Base-by-base conservation (phyloP, 2,797 vertebrate species). In the Ctenopoma multispine region DNA sequence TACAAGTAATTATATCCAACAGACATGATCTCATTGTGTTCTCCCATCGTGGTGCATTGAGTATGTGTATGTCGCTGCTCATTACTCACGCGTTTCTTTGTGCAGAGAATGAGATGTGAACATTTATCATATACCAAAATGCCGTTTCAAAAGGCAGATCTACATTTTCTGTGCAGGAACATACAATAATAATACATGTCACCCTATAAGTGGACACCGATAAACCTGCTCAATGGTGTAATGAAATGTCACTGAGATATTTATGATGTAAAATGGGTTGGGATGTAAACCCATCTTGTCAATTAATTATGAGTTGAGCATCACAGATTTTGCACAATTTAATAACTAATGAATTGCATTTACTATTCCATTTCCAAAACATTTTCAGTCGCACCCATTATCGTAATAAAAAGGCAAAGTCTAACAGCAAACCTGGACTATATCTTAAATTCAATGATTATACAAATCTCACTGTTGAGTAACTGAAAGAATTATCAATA, bases 1-100 rank as follows among this genome's bases (percentile, higher is more conserved):
- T 81, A 85, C 72, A 38, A 77, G 91, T 83, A 91, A 93, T 91
- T 89, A 91, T 73, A 91, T 87, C 86, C 71, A 81, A 82, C 69
- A 92, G 82, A 91, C 84, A 71, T 87, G 81, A 87, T 83, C 77
- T 87, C 89, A 89, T 88, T 82, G 80, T 91, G 69, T 83, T 57
- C 69, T 73, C 69, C 59, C 59, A 65, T 47, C 43, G 67, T 40
- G 61, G 24, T 40, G 51, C 60, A 75, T 61, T 11, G 18, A 61
- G 54, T 40, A 55, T 63, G 59, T 73, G 53, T 71, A 64, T 27
- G 58, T 70, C 50, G 83, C 79, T 56, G 80, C 82, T 82, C 43
- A 65, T 63, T 47, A 74, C 47, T 61, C 48, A 63, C 63, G 55
- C 23, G 46, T 54, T 24, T 79, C 76, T 74, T 83, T 79, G 74